A percentile compares a stretch with the other conserved stretches of the same genome.
phyloP scores from a whole-genome alignment of 1,140 invertebrate species.

The Drepana arcuata region DNA sequence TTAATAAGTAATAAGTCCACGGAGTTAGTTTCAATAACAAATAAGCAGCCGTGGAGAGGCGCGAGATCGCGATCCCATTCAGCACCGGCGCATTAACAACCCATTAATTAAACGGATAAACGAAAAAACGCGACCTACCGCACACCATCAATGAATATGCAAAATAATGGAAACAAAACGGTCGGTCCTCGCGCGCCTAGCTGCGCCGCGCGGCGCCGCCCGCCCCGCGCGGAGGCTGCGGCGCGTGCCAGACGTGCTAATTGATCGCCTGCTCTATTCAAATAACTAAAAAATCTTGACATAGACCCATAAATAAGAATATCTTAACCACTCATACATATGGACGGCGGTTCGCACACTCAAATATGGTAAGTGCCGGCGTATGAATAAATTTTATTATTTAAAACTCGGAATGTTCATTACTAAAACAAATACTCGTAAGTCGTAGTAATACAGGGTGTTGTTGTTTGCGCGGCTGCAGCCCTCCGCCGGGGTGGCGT shows the following conservation, averaged over 20 bases:
- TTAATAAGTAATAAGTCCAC: slow-evolving; percentile 5
- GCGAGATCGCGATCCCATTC: slow-evolving; percentile 2
- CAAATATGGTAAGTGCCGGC: slow-evolving; percentile 65
- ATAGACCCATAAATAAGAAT: slow-evolving; percentile 66
- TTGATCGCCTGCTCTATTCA: slow-evolving; percentile 23
- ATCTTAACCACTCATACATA: slow-evolving; percentile 69
- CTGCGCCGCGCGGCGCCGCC: too few relatives aligned
- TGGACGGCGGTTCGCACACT: slow-evolving; percentile 59
- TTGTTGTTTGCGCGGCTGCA: slow-evolving; percentile 24
- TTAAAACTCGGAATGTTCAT: slow-evolving; percentile 69
- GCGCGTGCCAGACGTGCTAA: slow-evolving; percentile 12
- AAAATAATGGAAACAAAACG: slow-evolving; percentile 11
- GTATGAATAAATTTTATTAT: slow-evolving; percentile 72
- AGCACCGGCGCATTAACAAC: slow-evolving; percentile 12
- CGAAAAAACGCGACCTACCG: slow-evolving; percentile 20
- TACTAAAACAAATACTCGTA: slow-evolving; percentile 71
- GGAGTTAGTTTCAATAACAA: slow-evolving; percentile 2
- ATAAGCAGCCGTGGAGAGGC: not conserved
- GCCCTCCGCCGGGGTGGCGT: too few relatives aligned
- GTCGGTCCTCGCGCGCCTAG: slow-evolving; percentile 1
- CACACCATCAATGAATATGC: slow-evolving; percentile 22
- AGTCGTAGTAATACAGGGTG: slow-evolving; percentile 62
- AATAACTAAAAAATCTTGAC: slow-evolving; percentile 50
- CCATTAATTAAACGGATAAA: slow-evolving; percentile 13
- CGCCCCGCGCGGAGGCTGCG: too few relatives aligned